Evolutionary conservation across 2,797 vertebrate species (phyloP).

Genomic region (Malacoctenus gilli): DNA sequence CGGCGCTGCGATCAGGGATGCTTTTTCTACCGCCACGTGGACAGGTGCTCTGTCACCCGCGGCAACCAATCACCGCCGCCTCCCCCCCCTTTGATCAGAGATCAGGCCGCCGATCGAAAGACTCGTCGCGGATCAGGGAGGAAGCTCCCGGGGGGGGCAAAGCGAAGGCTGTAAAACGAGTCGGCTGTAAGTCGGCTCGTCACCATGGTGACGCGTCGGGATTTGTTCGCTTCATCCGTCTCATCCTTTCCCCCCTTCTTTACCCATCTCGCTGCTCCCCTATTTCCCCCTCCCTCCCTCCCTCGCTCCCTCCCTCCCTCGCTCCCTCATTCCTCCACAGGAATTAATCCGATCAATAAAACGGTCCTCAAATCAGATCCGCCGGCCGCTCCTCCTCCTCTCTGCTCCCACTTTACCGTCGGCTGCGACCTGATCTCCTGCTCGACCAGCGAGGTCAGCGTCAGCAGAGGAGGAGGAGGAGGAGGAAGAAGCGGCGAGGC

Average conservation of each 20-base stretch:
- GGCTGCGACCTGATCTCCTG: too few species aligned
- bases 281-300: not conserved
- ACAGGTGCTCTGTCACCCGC: constrained; percentile 44
- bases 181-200: constrained; percentile 52
- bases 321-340: not conserved
- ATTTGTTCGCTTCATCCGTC: constrained; percentile 31
- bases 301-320: not conserved
- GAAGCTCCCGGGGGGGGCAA: constrained; percentile 32
- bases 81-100: not conserved
- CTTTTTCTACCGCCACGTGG: not conserved
- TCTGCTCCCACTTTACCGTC: too few species aligned
- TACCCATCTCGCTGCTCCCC: not conserved
- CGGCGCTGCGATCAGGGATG: too few species aligned
- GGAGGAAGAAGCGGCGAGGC: too few species aligned
- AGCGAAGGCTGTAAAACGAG: constrained; percentile 30
- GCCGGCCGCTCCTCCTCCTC: too few species aligned
- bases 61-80: constrained; percentile 17
- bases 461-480: too few species aligned
- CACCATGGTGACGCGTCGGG: constrained; percentile 54
- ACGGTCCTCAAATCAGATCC: too few species aligned
- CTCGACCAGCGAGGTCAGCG: too few species aligned
- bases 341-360: constrained; percentile 28
- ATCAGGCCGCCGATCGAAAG: constrained; percentile 32
- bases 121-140: constrained; percentile 8
- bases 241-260: not conserved